Conservation (phyloP, 92 coral and sea anemone genomes). For the Zoanthus gigantus region DNA sequence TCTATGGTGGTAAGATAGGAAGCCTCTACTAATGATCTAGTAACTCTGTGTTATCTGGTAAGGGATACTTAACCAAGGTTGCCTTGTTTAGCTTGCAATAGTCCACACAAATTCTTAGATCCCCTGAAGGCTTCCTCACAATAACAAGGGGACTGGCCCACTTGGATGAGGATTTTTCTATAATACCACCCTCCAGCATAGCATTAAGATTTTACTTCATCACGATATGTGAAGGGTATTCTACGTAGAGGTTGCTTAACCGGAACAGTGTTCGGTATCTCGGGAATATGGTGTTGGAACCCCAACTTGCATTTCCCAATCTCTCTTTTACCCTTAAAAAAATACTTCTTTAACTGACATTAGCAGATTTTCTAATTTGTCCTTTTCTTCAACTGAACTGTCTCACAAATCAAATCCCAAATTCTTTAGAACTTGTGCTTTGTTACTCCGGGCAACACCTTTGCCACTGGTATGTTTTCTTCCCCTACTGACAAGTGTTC, state of each 20-base stretch:
- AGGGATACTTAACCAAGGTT: slow-evolving; percentile 58
- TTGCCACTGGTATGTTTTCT: slow-evolving; percentile 49
- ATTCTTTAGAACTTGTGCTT: slow-evolving; percentile 36
- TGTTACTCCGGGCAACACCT: slow-evolving; percentile 53
- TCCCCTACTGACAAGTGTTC: slow-evolving; percentile 45
- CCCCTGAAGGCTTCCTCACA: slow-evolving; percentile 53
- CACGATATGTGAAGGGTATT: slow-evolving; percentile 39
- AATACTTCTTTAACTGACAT: slow-evolving; percentile 54
- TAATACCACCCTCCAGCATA: slow-evolving; percentile 62
- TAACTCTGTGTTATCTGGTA: slow-evolving; percentile 47
- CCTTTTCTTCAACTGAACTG: slow-evolving; percentile 38
- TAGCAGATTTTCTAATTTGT: slow-evolving; percentile 47
- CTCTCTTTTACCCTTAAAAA: slow-evolving; percentile 46
- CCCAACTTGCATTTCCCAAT: slow-evolving; percentile 56
- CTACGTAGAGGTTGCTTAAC: slow-evolving; percentile 15
- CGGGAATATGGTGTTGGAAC: slow-evolving; percentile 58
- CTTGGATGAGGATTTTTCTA: slow-evolving; percentile 58
- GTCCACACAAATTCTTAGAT: slow-evolving; percentile 61
- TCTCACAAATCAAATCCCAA: slow-evolving; percentile 52
- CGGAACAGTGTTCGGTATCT: slow-evolving; percentile 47
- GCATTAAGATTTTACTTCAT: slow-evolving; percentile 56
- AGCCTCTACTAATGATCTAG: slow-evolving; percentile 50
- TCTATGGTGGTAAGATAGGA: slow-evolving; percentile 57
- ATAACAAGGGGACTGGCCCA: slow-evolving; percentile 62
- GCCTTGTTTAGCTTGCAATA: slow-evolving; percentile 67